These are phyloP conservation scores for Troilus luridus DNA, from an alignment of 2,888 invertebrate genomes.

Conservation along the genomic window DNA sequence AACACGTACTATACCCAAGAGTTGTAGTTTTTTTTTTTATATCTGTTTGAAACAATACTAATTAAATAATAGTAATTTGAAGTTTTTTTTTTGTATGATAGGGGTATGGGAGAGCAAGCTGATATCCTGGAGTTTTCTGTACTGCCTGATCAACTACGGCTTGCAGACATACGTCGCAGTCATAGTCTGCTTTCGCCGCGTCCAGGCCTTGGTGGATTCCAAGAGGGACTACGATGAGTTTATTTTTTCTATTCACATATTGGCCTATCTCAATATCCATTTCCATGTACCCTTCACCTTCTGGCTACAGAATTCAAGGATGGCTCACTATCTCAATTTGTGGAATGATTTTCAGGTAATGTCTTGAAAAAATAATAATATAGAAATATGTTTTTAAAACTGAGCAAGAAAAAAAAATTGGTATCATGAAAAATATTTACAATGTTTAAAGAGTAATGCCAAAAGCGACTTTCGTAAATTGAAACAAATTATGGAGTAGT, in stretches of 20 bases:
- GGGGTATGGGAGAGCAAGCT: slow-evolving; percentile 43
- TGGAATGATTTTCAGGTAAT: slow-evolving; percentile 62
- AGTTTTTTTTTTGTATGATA: background rate
- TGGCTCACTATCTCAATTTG: slow-evolving; percentile 59
- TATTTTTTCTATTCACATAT: slow-evolving; percentile 61
- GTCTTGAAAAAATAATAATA: no score
- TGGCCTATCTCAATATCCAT: slow-evolving; percentile 62
- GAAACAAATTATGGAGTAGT: no score
- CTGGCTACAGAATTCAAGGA: slow-evolving; percentile 58
- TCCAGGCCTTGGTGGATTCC: slow-evolving; percentile 56
- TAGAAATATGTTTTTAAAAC: no score
- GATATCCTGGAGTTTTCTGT: slow-evolving; percentile 59
- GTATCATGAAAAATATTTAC: no score
- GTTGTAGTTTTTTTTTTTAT: no score
- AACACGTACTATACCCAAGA: no score
- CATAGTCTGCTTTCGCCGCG: slow-evolving; percentile 54
- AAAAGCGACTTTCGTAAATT: no score
- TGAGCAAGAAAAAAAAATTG: no score
- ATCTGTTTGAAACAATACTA: no score
- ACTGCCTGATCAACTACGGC: slow-evolving; percentile 60
- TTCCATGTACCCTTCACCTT: slow-evolving; percentile 62
- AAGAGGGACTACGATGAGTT: slow-evolving; percentile 61
- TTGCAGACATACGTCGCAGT: slow-evolving; percentile 61
- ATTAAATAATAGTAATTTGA: no score
- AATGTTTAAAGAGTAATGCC: no score